A percentile compares a stretch with the other conserved stretches of the same genome.
These are phyloP conservation scores for Leptonema lineaticorne DNA, from an alignment of 1,140 invertebrate genomes.

Conservation along the genomic window DNA sequence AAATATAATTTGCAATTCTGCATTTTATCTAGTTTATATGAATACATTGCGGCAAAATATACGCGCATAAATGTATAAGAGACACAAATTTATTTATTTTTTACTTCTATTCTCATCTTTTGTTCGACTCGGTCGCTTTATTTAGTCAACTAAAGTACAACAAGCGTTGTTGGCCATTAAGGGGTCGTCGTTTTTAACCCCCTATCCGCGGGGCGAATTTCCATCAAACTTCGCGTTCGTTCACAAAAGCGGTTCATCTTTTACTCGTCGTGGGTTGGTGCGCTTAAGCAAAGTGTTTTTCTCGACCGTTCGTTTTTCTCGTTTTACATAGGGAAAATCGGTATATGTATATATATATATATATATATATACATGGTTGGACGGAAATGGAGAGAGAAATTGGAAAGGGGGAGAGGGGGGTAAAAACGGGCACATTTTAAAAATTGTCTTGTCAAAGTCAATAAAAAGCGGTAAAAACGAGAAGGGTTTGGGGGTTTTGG, in stretches of 20 bases:
- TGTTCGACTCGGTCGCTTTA: not conserved
- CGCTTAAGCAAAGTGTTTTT: conserved; percentile 25
- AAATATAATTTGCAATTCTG: no score
- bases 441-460: conserved; percentile 32
- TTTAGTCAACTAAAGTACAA: conserved; percentile 1
- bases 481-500: not conserved
- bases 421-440: conserved; percentile 20
- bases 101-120: no score
- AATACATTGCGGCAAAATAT: no score
- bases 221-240: conserved; percentile 25
- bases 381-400: no score
- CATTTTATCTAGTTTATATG: no score
- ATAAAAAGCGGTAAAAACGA: conserved; percentile 21
- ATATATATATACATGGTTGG: no score
- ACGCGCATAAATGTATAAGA: no score
- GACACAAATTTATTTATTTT: no score
- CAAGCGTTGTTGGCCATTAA: conserved; percentile 15
- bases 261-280: not conserved
- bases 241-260: conserved; percentile 27
- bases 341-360: not conserved
- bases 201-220: conserved; percentile 15
- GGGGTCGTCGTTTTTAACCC: conserved; percentile 9
- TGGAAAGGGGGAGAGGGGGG: no score
- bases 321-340: not conserved
- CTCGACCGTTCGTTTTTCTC: not conserved